Evolutionary conservation across 2,113 vertebrate genomes (phyloP).

Genomic region (Ammospiza nelsoni): DNA sequence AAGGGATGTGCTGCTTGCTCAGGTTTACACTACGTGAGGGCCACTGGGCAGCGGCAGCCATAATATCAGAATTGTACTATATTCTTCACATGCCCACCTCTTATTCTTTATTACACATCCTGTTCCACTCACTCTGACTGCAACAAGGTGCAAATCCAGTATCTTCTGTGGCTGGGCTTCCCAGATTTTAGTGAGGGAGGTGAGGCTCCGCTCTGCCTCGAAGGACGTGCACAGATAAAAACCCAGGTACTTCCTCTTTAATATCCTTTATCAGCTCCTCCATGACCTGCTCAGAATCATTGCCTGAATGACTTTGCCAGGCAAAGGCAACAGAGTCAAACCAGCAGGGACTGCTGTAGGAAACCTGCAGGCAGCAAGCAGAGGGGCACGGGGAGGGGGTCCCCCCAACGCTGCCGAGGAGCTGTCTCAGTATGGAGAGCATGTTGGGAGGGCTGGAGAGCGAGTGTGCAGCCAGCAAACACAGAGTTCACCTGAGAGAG

Average conservation of each 20-base stretch:
- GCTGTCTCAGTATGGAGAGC: not conserved
- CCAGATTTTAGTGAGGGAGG: not conserved
- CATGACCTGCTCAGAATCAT: constrained; percentile 29
- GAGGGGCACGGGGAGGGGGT: not conserved
- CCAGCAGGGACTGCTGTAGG: not conserved
- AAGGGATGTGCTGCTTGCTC: not conserved
- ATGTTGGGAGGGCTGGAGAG: not conserved
- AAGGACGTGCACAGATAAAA: not conserved
- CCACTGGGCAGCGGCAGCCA: fast-evolving
- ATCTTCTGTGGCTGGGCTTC: not conserved
- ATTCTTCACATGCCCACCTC: not conserved
- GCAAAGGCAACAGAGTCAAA: constrained; percentile 24
- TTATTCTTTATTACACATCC: not conserved
- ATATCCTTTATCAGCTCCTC: constrained; percentile 44
- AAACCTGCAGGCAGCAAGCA: not conserved
- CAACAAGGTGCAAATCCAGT: not conserved
- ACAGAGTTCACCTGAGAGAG: not conserved
- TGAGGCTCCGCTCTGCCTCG: not conserved
- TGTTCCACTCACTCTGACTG: not conserved
- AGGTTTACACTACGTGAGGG: fast-evolving
- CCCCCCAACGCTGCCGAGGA: not conserved
- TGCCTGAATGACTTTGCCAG: constrained; percentile 51
- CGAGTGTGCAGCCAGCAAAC: not conserved
- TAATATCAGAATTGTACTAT: not conserved
- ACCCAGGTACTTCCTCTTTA: not conserved